These are phyloP conservation scores for Chionis minor DNA, from an alignment of 2,113 vertebrate species.

Conservation along the genomic window DNA sequence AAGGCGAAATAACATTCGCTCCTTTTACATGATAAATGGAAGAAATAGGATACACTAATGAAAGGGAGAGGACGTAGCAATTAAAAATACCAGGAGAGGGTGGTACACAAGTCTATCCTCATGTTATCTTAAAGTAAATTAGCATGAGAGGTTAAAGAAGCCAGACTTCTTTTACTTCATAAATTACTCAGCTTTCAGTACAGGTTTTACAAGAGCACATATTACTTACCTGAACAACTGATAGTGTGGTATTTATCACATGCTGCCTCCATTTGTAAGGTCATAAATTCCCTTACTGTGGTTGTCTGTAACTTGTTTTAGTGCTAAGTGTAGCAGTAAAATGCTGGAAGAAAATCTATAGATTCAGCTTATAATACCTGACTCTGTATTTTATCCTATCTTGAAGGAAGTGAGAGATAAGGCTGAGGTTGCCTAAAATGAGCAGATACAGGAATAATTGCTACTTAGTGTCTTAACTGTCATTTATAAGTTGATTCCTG, in stretches of 20 bases:
- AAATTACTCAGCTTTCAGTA: constrained; percentile 64
- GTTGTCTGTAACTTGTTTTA: constrained; percentile 40
- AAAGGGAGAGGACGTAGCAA: constrained; percentile 67
- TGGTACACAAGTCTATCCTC: constrained; percentile 38
- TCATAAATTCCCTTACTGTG: constrained; percentile 46
- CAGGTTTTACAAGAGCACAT: constrained; percentile 31
- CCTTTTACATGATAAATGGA: constrained; percentile 75
- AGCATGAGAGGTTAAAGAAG: constrained; percentile 50
- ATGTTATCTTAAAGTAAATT: constrained; percentile 72
- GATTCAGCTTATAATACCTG: constrained; percentile 28
- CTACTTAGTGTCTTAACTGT: constrained; percentile 59
- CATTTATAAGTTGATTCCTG: constrained; percentile 37
- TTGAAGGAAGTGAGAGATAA: constrained; percentile 52
- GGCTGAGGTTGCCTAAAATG: constrained; percentile 16
- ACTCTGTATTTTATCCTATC: constrained; percentile 44
- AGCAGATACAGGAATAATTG: constrained; percentile 41
- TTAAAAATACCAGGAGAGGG: constrained; percentile 68
- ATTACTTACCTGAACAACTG: constrained; percentile 55
- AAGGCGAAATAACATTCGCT: constrained; percentile 76
- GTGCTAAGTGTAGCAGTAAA: constrained; percentile 33
- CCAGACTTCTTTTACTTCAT: constrained; percentile 63
- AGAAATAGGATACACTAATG: constrained; percentile 78
- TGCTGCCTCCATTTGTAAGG: constrained; percentile 43
- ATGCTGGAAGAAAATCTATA: constrained; percentile 36
- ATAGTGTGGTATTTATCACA: constrained; percentile 51